Evolutionary conservation across 2,113 vertebrate species (phyloP).

Genomic region (Sorex fumeus): DNA sequence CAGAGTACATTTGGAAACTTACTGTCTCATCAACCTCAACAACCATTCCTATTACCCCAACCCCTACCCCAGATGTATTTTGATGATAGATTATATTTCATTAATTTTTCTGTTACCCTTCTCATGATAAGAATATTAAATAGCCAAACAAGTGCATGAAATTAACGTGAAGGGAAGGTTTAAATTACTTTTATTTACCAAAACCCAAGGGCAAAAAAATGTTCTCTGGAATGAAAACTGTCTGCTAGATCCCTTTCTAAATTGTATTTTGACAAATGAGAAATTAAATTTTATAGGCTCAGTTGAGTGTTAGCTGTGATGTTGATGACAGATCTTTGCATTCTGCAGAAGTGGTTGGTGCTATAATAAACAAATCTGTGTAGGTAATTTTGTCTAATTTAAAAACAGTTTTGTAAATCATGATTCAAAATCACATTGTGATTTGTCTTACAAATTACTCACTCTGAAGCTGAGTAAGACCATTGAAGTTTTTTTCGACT

Average conservation of each 20-base stretch:
- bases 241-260: conserved; percentile 13
- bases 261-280: conserved; percentile 56
- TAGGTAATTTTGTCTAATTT: conserved; percentile 52
- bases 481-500: conserved; percentile 36
- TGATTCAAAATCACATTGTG: conserved; percentile 52
- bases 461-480: background rate
- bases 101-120: background rate
- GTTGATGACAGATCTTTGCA: conserved; percentile 36
- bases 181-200: background rate
- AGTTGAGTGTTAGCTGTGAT: background rate
- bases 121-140: conserved; percentile 45
- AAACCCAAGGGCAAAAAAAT: background rate
- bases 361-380: background rate
- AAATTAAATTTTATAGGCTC: conserved; percentile 50
- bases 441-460: too few species aligned
- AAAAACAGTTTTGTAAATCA: background rate
- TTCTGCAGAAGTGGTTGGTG: conserved; percentile 41
- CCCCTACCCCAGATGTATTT: background rate
- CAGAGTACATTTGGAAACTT: conserved; percentile 56
- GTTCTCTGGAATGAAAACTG: background rate
- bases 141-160: background rate
- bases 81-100: background rate
- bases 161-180: background rate
- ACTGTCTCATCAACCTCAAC: background rate
- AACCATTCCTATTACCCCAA: background rate